A percentile compares a stretch with the other conserved stretches of the same genome.
Conservation (phyloP, 2,888 invertebrate genomes). For the Machimus atricapillus region DNA sequence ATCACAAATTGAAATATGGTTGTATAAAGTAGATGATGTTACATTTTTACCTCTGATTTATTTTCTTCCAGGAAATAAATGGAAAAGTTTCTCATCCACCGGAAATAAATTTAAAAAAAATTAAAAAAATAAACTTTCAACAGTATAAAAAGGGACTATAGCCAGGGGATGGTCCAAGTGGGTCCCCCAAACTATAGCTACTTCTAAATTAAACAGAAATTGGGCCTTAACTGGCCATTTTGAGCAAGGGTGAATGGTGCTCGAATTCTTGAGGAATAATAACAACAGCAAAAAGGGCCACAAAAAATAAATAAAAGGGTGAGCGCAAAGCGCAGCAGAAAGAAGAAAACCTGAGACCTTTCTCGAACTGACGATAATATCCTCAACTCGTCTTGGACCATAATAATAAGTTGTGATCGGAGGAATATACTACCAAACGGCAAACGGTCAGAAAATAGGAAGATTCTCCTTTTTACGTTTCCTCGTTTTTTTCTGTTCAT, state of each 20-base stretch:
- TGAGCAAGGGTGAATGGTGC: background rate
- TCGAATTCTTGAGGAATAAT: background rate
- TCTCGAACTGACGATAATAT: background rate
- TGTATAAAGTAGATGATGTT: no score
- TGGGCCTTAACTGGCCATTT: background rate
- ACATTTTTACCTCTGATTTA: background rate
- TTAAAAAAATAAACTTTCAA: background rate
- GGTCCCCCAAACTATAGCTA: background rate
- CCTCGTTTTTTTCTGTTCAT: background rate
- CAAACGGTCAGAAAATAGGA: background rate
- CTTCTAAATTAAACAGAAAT: background rate
- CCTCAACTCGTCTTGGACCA: background rate
- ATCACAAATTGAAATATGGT: no score
- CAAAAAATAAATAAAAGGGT: background rate
- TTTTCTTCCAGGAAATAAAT: background rate
- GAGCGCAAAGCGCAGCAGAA: background rate
- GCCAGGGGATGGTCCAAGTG: background rate
- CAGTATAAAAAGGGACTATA: background rate
- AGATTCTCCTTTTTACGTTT: background rate
- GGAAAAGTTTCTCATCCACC: background rate
- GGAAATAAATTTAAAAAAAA: background rate
- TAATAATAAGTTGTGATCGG: slow-evolving; percentile 18
- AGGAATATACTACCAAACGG: background rate
- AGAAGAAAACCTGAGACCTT: background rate
- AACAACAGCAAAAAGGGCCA: background rate